Base-by-base conservation (phyloP, 2,113 vertebrate species). In the Tautogolabrus adspersus region DNA sequence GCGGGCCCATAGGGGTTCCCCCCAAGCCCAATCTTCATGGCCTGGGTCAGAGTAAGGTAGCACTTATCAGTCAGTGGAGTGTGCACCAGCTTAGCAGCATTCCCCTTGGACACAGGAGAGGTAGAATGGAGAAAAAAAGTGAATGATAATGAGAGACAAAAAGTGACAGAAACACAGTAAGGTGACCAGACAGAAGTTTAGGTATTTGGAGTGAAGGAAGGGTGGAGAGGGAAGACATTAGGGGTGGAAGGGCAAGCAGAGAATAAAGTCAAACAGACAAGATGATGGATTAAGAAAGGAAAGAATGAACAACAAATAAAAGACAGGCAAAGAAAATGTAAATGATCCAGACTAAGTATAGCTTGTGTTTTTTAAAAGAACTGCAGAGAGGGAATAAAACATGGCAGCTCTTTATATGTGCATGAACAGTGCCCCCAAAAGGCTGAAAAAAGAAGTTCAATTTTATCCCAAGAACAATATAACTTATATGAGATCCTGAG, bases 1-100 rank as follows among this genome's bases (percentile, higher is more conserved):
- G 98, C 98, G 1, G 98, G 98, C 42, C 98, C 97, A 12, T 99
- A 99, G 9, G 98, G 98, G 88, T 99, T 99, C 37, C 97, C 98
- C 67, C 98, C 98, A 21, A 99, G 95, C 15, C 98, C 98, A 96
- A 98, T 98, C 90, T 96, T 96, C 95, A 99, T 96, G 91, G 97
- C 98, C 83, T 99, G 98, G 72, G 97, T 99, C 65, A 99, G 95
- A 34, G 98, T 98, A 54, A 99, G 91, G 92, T 97, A 99, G 89
- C 98, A 99, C 83, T 98, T 99, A 92, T 99, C 97, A 44, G 98
- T 99, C 87, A 99, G 87, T 21, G 98, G 96, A 19, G 98, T 99
- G 79, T 98, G 98, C 72, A 99, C 98, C 90, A 99, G 94, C 83
- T 97, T 99, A 57, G 96, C 93, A 5, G 96, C 94, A 88, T 98